Conservation (phyloP, 2,888 invertebrate species). For the Leptinotarsa peninsularis region DNA sequence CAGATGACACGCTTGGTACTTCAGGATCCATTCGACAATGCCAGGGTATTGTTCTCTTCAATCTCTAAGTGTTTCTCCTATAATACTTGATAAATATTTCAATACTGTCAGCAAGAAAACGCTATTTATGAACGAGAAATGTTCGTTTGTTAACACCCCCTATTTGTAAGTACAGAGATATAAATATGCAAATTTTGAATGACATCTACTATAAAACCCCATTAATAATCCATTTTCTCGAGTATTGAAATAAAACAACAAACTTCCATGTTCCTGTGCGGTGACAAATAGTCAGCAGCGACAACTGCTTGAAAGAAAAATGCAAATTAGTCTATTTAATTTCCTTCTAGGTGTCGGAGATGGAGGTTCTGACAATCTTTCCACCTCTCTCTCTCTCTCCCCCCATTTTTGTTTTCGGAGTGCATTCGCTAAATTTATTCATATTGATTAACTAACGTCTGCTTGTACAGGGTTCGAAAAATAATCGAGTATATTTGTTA, state of each 20-base stretch:
- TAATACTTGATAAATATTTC: not conserved
- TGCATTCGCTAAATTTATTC: not conserved
- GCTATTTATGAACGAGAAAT: no score
- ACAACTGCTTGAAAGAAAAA: slow-evolving; percentile 42
- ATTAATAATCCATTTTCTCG: slow-evolving; percentile 45
- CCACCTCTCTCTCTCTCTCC: not conserved
- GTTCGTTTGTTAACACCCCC: not conserved
- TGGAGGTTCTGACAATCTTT: not conserved
- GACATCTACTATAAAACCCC: slow-evolving; percentile 27
- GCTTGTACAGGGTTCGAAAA: not conserved
- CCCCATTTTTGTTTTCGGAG: not conserved
- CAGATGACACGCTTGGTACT: no score
- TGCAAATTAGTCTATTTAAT: slow-evolving; percentile 34
- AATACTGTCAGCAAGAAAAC: not conserved
- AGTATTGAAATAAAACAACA: slow-evolving; percentile 39
- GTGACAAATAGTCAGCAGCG: slow-evolving; percentile 35
- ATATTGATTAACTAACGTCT: not conserved
- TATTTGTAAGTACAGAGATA: not conserved
- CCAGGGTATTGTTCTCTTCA: no score
- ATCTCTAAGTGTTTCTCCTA: no score
- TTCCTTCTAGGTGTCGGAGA: slow-evolving; percentile 10
- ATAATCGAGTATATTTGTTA: no score
- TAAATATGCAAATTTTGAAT: slow-evolving; percentile 21
- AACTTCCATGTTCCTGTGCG: slow-evolving; percentile 29
- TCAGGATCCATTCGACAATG: no score